Base-by-base conservation (phyloP, 2,888 invertebrate genomes). In the Deroplatys truncata region DNA sequence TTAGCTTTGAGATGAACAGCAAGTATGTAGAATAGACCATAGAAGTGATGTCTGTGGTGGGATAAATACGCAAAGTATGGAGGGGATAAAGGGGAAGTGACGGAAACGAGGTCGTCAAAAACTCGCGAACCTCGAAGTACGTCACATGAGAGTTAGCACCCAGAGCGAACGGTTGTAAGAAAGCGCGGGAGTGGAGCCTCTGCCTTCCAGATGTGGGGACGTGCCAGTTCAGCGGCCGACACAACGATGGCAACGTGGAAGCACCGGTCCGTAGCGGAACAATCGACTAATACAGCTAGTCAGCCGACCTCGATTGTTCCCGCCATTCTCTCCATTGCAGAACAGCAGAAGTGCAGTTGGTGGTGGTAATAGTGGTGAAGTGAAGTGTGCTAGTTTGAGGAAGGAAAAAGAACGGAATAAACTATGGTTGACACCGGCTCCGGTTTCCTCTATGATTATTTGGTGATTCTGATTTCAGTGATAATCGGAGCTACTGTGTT, bases 401-500 rank as follows among this genome's bases (percentile, higher is more conserved):
- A 28, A 28, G 29, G 28, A 28, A 84, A 31, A 31, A 20, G 84
- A 28, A 28, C 20, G 84, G 56, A 72, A 20, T 72, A n/a, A 85
- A 88, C 43, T 82, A 91, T 91, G 91, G 90, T 89, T 89, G 91
- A 91, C 88, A 83, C 90, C 89, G 90, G 90, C 84, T 29, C 86
- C 28, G 90, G 89, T 85, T 88, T 90, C 84, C 29, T 89, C 35
- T 72, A 72, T 25, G 91, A 91, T 82, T 88, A 89, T 56, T 87
- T 91, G 85, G 89, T 89, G 15, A 29, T 91, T 84, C 89, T 90
- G 49, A 86, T 91, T 86, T 91, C 91, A 84, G 43, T 91, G 29
- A 90, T 91, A 72, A 90, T 91, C 35, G 91, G 91, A 83, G 90
- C 90, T 16, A 90, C 91, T 82, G 91, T 90, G 28, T 87, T 91